These are phyloP conservation scores for Chrysodeixis includens DNA, from an alignment of 2,888 invertebrate species.

Conservation along the genomic window DNA sequence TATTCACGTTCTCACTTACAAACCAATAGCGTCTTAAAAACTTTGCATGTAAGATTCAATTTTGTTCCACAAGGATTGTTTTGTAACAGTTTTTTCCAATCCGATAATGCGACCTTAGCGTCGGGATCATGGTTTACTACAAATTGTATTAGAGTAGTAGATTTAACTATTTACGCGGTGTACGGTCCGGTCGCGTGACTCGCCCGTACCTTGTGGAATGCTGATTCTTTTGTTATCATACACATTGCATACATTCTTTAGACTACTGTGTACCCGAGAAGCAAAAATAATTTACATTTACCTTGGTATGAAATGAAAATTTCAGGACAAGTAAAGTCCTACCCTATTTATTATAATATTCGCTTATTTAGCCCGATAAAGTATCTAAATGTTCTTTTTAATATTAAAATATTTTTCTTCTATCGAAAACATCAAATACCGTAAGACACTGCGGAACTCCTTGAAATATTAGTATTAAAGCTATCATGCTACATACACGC, in stretches of 20 bases:
- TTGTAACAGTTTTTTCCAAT: conserved; percentile 88
- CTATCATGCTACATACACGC: conserved; percentile 43
- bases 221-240: conserved; percentile 57
- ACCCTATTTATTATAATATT: too few species aligned
- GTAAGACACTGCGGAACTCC: conserved; percentile 11
- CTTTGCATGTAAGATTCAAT: conserved; percentile 67
- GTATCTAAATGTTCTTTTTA: too few species aligned
- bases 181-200: conserved; percentile 63
- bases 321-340: neutral
- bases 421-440: neutral
- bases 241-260: conserved; percentile 41
- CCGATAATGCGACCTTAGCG: conserved; percentile 89
- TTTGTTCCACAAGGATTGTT: conserved; percentile 67
- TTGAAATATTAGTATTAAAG: conserved; percentile 48
- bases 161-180: conserved; percentile 87
- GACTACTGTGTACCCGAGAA: conserved; percentile 19
- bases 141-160: conserved; percentile 89
- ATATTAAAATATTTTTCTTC: too few species aligned
- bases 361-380: too few species aligned
- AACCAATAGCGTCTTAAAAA: conserved; percentile 73
- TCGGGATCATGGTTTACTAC: conserved; percentile 89
- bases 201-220: conserved; percentile 50
- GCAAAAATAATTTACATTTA: conserved; percentile 9
- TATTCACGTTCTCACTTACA: conserved; percentile 72
- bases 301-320: conserved; percentile 10